Percentiles rank a stretch among this genome's conserved stretches.
Conservation (phyloP, 1,140 invertebrate species). For the Cephus cinctus region DNA sequence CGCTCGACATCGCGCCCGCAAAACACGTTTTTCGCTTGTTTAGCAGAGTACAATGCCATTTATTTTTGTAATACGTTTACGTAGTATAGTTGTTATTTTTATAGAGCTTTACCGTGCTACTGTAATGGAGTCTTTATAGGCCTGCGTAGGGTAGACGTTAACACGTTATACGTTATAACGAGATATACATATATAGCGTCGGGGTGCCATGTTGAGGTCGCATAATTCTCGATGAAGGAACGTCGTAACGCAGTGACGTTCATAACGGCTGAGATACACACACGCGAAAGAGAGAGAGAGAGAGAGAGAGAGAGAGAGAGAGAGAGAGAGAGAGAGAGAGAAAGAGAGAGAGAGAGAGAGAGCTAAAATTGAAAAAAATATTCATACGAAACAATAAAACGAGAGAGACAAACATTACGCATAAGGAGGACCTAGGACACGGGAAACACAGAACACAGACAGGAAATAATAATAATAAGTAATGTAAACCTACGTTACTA, state of each 20-base stretch:
- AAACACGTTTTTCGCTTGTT: conserved; percentile 56
- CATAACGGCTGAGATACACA: too few relatives aligned
- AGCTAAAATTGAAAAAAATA: not conserved
- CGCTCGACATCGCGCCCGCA: conserved; percentile 54
- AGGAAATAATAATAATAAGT: too few relatives aligned
- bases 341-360: not conserved
- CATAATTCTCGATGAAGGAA: not conserved
- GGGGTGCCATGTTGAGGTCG: conserved; percentile 5
- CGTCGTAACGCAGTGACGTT: not conserved
- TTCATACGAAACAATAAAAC: too few relatives aligned
- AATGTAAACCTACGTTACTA: too few relatives aligned
- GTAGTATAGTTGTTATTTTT: conserved; percentile 60
- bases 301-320: not conserved
- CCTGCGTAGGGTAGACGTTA: conserved; percentile 43
- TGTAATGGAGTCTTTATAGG: conserved; percentile 57
- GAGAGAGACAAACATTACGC: too few relatives aligned
- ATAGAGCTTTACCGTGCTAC: conserved; percentile 58
- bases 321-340: too few relatives aligned
- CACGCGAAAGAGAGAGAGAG: conserved; percentile 9
- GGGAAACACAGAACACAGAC: too few relatives aligned
- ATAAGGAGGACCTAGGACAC: too few relatives aligned
- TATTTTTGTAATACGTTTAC: conserved; percentile 58
- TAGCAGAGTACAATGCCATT: conserved; percentile 57
- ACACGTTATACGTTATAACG: conserved; percentile 9
- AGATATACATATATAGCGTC: conserved; percentile 7